Conservation (phyloP, 2,888 invertebrate genomes). For the Agrotis clavis region DNA sequence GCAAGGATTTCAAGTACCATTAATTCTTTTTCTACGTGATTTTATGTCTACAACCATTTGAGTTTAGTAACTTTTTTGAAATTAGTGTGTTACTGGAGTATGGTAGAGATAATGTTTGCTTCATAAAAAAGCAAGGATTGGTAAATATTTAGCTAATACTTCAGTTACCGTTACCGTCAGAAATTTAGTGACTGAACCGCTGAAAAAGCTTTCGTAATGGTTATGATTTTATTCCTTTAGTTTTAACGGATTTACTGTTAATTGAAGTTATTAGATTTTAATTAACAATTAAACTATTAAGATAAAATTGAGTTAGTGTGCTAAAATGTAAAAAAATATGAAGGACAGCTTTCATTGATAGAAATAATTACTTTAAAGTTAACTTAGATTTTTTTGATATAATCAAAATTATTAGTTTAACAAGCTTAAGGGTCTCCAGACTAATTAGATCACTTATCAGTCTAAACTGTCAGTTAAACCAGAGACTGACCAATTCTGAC, state of each 20-base stretch:
- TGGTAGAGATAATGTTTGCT: not conserved
- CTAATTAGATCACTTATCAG: slow-evolving; percentile 8
- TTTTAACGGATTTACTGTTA: not conserved
- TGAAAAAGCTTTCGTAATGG: slow-evolving; percentile 25
- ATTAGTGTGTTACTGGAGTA: not conserved
- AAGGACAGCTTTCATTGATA: not conserved
- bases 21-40: slow-evolving; percentile 39
- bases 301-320: not conserved
- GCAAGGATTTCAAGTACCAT: slow-evolving; percentile 25
- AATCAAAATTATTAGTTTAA: not conserved
- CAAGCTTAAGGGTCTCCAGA: not conserved
- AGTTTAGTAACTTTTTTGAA: slow-evolving; percentile 11
- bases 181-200: not conserved
- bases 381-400: not conserved
- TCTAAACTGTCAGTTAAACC: not conserved
- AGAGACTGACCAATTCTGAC: slow-evolving; percentile 20
- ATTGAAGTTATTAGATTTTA: not conserved
- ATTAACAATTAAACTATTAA: not conserved
- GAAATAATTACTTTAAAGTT: not conserved
- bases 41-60: slow-evolving; percentile 14
- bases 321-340: not conserved
- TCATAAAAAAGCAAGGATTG: not conserved
- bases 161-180: not conserved
- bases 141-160: not conserved
- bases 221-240: not conserved